phyloP scores from a whole-genome alignment of 2,888 invertebrate species.

The Napeogenes inachia region DNA sequence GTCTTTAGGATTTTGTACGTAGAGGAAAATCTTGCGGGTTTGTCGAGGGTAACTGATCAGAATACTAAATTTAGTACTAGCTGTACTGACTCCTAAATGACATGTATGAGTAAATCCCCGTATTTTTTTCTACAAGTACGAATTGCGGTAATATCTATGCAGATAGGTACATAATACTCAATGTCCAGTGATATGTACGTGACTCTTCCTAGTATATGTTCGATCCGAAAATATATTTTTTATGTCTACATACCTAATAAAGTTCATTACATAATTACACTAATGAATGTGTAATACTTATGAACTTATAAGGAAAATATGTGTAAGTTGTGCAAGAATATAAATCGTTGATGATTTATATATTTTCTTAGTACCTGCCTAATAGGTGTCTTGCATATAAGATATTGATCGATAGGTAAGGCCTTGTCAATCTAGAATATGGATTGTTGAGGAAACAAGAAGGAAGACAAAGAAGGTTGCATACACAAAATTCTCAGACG shows the following conservation, averaged over 20 bases:
- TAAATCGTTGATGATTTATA: background rate
- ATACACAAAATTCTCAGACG: constrained; percentile 7
- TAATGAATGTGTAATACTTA: no score
- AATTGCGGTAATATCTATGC: constrained; percentile 2
- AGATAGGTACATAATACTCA: background rate
- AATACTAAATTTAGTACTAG: background rate
- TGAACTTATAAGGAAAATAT: no score
- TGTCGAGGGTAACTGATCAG: constrained; percentile 1
- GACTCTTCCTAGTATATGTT: background rate
- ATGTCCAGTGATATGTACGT: background rate
- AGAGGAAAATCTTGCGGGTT: background rate
- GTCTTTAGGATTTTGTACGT: background rate
- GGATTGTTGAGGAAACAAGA: constrained; percentile 19
- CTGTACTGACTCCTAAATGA: background rate
- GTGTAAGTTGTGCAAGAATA: no score
- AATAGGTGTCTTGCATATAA: background rate
- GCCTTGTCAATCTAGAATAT: constrained; percentile 15
- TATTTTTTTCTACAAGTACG: background rate
- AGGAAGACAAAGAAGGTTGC: constrained; percentile 20
- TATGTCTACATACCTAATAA: no score
- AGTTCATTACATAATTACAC: no score
- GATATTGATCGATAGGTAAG: constrained; percentile 11
- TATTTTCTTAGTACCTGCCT: background rate
- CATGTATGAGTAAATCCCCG: background rate
- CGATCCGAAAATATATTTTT: no score